Evolutionary conservation across 2,113 vertebrate genomes (phyloP).

Genomic region (Myiopsitta monachus): DNA sequence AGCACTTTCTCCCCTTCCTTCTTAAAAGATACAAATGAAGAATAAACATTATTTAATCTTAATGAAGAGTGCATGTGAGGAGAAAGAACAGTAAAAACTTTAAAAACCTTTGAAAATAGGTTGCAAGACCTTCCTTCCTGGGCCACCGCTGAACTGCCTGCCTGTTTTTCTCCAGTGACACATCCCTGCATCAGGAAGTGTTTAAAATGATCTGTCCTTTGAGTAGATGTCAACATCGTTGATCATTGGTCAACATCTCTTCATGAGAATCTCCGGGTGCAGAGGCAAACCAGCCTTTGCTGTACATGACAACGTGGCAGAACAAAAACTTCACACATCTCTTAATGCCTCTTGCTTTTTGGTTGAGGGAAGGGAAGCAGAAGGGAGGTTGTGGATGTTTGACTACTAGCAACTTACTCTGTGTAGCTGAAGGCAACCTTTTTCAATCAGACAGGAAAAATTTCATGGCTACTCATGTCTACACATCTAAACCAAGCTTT

Average conservation of each 20-base stretch:
- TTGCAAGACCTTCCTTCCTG: not conserved
- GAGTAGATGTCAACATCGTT: not conserved
- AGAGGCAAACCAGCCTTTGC: not conserved
- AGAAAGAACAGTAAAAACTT: not conserved
- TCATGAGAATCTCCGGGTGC: not conserved
- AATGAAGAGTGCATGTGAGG: not conserved
- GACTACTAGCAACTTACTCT: not conserved
- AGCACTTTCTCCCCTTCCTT: rapidly evolving
- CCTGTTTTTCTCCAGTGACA: not conserved
- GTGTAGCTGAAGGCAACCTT: not conserved
- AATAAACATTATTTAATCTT: not conserved
- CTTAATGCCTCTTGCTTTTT: not conserved
- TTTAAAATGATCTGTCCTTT: not conserved
- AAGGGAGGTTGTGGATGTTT: not conserved
- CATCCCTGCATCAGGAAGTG: not conserved
- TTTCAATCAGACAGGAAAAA: not conserved
- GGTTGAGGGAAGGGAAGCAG: rapidly evolving
- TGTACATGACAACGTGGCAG: not conserved
- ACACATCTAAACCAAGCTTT: not conserved
- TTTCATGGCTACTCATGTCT: not conserved
- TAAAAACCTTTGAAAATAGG: not conserved
- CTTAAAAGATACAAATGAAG: not conserved
- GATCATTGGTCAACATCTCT: not conserved
- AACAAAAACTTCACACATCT: not conserved
- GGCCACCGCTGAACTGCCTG: not conserved